phyloP scores from a whole-genome alignment of 2,113 vertebrate genomes.

The Ammodytes marinus region DNA sequence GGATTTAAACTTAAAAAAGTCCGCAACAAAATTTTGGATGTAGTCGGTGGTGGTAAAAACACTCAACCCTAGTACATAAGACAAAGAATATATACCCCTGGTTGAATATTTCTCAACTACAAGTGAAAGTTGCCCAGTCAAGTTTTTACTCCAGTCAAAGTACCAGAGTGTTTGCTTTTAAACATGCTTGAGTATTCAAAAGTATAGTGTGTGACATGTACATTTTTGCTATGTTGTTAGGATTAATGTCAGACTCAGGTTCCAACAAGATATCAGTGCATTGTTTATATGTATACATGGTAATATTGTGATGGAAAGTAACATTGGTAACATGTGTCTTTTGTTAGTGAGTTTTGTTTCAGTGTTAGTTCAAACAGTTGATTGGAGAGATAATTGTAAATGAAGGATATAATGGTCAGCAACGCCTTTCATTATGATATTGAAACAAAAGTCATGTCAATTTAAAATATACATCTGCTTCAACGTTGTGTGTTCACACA shows the following conservation, averaged over 20 bases:
- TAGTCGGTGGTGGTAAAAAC: background rate
- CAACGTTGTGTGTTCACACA: background rate
- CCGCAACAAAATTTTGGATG: conserved; percentile 17
- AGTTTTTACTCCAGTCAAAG: no score
- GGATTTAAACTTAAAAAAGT: conserved; percentile 59
- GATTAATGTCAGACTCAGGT: no score
- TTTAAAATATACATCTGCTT: background rate
- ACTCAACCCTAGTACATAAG: no score
- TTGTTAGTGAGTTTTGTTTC: background rate
- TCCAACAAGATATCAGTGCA: background rate
- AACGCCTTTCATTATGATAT: background rate
- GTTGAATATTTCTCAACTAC: no score
- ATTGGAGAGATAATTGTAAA: background rate
- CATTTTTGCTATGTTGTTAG: no score
- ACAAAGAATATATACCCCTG: no score
- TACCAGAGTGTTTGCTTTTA: no score
- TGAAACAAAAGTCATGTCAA: background rate
- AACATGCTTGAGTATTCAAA: no score
- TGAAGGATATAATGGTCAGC: background rate
- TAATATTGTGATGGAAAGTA: background rate
- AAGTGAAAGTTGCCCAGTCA: no score
- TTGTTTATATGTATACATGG: background rate
- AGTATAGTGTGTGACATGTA: no score
- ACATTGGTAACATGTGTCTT: background rate
- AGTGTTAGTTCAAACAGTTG: background rate